These are phyloP conservation scores for Micropterix aruncella DNA, from an alignment of 2,888 invertebrate genomes.

Conservation along the genomic window DNA sequence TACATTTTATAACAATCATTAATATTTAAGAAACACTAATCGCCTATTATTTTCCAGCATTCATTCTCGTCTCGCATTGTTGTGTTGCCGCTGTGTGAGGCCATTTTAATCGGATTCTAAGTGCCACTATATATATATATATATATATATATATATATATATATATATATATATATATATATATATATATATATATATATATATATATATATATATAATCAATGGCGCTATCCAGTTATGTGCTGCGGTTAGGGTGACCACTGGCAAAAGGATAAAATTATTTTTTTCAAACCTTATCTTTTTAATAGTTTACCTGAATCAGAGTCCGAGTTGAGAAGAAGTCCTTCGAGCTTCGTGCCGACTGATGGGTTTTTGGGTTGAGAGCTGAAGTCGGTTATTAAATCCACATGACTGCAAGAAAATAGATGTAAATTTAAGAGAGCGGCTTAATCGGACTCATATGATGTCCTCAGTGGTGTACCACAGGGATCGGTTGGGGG, in stretches of 20 bases:
- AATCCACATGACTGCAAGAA: constrained; percentile 13
- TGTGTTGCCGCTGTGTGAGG: too few species aligned
- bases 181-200: background rate
- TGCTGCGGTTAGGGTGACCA: background rate
- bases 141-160: constrained; percentile 1
- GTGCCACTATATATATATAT: too few species aligned
- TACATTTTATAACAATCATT: too few species aligned
- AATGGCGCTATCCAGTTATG: background rate
- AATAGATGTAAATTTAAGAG: too few species aligned
- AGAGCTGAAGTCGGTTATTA: constrained; percentile 14
- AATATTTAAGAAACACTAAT: too few species aligned
- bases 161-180: background rate
- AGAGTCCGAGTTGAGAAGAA: constrained; percentile 62
- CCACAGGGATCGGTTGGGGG: too few species aligned
- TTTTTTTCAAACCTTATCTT: background rate
- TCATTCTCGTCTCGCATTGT: too few species aligned
- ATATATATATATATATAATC: background rate
- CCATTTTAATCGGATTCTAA: too few species aligned
- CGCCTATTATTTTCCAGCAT: too few species aligned
- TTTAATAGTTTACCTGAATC: constrained; percentile 44
- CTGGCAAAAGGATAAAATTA: background rate
- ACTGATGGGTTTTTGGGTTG: constrained; percentile 45
- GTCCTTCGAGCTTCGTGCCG: constrained; percentile 64
- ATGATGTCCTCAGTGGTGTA: too few species aligned
- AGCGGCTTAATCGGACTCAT: too few species aligned